Conservation (phyloP, 1,140 invertebrate genomes). For the Drosophila oshimai region DNA sequence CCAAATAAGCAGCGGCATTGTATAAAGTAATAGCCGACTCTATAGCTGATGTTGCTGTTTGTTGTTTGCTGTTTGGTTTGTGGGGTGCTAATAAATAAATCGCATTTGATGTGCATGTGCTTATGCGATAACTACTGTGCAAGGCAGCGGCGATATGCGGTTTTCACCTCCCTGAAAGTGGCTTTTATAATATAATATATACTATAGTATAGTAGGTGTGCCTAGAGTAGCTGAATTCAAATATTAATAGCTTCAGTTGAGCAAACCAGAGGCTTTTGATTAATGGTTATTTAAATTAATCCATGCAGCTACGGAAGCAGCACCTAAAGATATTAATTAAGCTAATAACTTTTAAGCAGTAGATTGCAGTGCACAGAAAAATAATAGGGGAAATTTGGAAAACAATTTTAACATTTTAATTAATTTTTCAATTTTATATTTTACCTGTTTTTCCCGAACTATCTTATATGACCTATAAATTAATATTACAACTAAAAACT, state of each 20-base stretch:
- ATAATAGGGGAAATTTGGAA: too few species aligned
- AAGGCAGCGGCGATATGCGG: constrained; percentile 23
- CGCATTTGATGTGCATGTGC: constrained; percentile 54
- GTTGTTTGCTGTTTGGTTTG: too few species aligned
- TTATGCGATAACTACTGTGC: constrained; percentile 45
- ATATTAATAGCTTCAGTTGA: neutral
- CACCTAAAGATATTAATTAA: neutral
- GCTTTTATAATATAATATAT: neutral
- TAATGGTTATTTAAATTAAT: constrained; percentile 20
- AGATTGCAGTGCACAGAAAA: neutral
- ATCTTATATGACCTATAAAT: neutral
- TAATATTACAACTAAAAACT: neutral
- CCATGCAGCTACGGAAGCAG: neutral
- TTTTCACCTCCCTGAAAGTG: neutral
- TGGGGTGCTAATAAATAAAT: constrained; percentile 79
- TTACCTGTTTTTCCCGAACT: too few species aligned
- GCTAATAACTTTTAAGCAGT: neutral
- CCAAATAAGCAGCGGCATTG: constrained; percentile 70
- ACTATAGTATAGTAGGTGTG: neutral
- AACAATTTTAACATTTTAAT: too few species aligned
- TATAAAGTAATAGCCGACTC: constrained; percentile 55
- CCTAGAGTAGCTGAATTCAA: neutral
- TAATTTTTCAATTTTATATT: neutral
- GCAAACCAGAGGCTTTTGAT: neutral
- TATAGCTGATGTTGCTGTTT: constrained; percentile 19